These are phyloP conservation scores for Gallinago stenura DNA, from an alignment of 2,797 vertebrate species.

Conservation along the genomic window DNA sequence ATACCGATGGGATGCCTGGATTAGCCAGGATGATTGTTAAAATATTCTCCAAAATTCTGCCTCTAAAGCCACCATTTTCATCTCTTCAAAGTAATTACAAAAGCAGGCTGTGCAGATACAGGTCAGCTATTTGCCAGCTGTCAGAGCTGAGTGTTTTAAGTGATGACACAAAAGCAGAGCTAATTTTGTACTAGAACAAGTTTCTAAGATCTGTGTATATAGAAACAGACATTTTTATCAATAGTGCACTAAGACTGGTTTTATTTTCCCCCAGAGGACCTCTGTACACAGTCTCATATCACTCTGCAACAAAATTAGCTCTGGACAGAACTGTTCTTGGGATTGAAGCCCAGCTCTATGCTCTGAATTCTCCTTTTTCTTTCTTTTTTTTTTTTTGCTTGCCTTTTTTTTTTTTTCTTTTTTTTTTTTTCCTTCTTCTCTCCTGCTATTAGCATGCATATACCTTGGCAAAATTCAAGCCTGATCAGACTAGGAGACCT, in stretches of 20 bases:
- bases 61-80: not conserved
- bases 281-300: not conserved
- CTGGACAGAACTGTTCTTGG: not conserved
- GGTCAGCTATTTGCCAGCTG: not conserved
- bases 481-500: not conserved
- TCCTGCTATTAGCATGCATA: not conserved
- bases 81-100: not conserved
- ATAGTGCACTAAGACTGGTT: not conserved
- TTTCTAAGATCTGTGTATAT: not conserved
- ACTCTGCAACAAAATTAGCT: constrained; percentile 10
- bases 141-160: not conserved
- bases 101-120: not conserved
- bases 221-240: constrained; percentile 36
- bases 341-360: not conserved
- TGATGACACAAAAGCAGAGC: constrained; percentile 1
- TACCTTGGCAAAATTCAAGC: not conserved
- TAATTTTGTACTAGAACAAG: not conserved
- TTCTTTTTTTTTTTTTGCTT: too few relatives aligned
- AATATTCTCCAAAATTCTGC: not conserved
- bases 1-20: not conserved
- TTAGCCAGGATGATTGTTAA: not conserved
- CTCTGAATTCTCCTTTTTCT: not conserved
- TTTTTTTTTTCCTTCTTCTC: too few relatives aligned
- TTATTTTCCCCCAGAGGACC: not conserved
- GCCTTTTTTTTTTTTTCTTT: too few relatives aligned